Evolutionary conservation across 2,888 invertebrate genomes (phyloP), one percentile per base, ranked within the genome.

Genomic region (Ypsolopha scabrella): DNA sequence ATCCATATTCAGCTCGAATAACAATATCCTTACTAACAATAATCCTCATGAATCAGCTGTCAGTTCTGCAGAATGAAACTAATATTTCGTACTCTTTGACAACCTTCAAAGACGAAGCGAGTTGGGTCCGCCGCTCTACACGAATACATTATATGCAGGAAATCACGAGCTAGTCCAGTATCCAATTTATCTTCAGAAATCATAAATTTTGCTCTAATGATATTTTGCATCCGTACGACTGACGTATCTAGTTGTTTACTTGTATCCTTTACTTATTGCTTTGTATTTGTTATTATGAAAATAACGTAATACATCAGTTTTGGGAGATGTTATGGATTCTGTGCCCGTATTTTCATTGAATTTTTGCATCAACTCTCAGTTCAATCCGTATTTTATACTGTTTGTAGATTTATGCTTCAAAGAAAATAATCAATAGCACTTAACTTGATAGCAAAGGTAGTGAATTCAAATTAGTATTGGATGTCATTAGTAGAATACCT

Each of bases 141-240:
- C 62, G 81, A 77, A 83, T 83, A 82, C 70, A 82, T 83, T 83
- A 82, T 67, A 75, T 70, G 70, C 79, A 82, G 83, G 85, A 85
- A 83, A 82, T 82, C 83, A 82, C 80, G 79, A 79, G 64, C 72
- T 64, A 66, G 69, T 69, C 75, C 71, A 74, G 68, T 69, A 70
- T 71, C 74, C 79, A 76, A 81, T 85, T 80, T 83, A 82, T 83
- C 80, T 77, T 81, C 72, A 66, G 75, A 82, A 81, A 79, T 80
- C 78, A 79, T 82, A 82, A 80, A 81, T 83, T 79, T 68, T 70
- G 66, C 68, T 68, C 66, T 77, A 80, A 81, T 77, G 76, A 80
- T 75, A 75, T 75, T 81, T 80, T 68, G 73, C 75, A 75, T 81
- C 75, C 77, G 76, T 65, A 60, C 63, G 24, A 7, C 41, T 41